Evolutionary conservation across 2,888 invertebrate genomes (phyloP), one percentile per base, ranked within the genome.

Genomic region (Chrysina gloriosa): DNA sequence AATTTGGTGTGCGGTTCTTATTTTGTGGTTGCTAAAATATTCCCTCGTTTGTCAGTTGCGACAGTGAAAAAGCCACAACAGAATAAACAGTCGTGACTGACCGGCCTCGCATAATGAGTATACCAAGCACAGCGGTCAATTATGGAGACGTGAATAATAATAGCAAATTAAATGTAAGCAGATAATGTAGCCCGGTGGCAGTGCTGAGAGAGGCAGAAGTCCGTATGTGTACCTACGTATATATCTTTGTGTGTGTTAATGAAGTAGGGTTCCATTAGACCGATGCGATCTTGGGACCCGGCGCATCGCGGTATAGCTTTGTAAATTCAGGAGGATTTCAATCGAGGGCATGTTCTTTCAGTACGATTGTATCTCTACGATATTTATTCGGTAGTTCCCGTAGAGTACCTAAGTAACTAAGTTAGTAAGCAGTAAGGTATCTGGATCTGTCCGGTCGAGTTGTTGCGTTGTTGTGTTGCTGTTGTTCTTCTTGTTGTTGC

Each of bases 311-410:
- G 74, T 58, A 74, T 71, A 72, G 75, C 76, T 77, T 77, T 77
- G 76, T 76, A 76, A 76, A 75, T 76, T 71, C 75, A 75, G 71
- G 71, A 78, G 78, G 78, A 77, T 80, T 80, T 79, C 80, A 80
- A 82, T 81, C 81, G 81, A 76, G 81, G 80, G 80, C 81, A 80
- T 80, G 80, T 81, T 81, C 77, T 78, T 76, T 76, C 77, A 75
- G 58, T 63, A 79, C 78, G 81, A 82, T 82, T 79, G 78, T 82
- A 82, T 82, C 81, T 78, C 75, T 71, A 73, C 63, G 73, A 80
- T 82, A 83, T 82, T 83, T 82, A 83, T 83, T 83, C 82, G 82
- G 82, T 83, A 83, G 82, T 82, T 81, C 73, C 69, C 70, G 52
- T 36, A 25, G 39, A 58, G 29, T 54, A n/a, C n/a, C n/a, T n/a